These are phyloP conservation scores for Campylomormyrus tamandua DNA, from an alignment of 2,113 vertebrate genomes.

Conservation along the genomic window DNA sequence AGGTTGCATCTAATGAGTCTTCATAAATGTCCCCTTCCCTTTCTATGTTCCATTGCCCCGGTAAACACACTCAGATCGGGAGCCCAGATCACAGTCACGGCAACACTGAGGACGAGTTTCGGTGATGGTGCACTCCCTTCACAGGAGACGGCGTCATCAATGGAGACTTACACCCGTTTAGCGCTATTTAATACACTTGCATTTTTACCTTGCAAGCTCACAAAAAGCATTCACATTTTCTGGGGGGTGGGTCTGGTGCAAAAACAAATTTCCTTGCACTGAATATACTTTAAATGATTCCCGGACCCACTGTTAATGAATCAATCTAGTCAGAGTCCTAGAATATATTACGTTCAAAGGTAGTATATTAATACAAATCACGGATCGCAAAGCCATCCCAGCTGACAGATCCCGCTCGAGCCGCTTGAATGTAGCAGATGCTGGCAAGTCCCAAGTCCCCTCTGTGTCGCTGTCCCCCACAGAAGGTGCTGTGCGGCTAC, in stretches of 20 bases:
- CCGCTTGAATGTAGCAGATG: not conserved
- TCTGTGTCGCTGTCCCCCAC: conserved; percentile 5
- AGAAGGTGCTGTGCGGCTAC: conserved; percentile 40
- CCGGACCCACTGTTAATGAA: not conserved
- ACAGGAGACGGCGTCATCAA: not conserved
- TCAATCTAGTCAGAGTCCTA: not conserved
- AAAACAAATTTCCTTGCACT: not conserved
- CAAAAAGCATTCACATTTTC: not conserved
- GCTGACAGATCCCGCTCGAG: not conserved
- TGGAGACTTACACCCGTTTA: not conserved
- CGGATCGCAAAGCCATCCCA: not conserved
- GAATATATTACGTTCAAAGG: not conserved
- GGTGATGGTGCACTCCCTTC: not conserved
- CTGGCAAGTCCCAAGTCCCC: not conserved
- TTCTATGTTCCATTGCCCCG: not conserved
- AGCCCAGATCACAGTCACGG: not conserved
- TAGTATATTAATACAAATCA: not conserved
- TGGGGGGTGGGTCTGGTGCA: not conserved
- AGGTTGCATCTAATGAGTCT: not conserved
- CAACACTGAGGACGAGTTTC: not conserved
- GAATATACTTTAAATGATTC: not conserved
- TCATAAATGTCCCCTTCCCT: not conserved
- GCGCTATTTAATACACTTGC: not conserved
- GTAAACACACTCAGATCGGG: not conserved
- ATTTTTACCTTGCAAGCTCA: not conserved